A percentile compares a stretch with the other conserved stretches of the same genome.
phyloP scores from a whole-genome alignment of 2,797 vertebrate genomes.

The Adelosebastes latens region DNA sequence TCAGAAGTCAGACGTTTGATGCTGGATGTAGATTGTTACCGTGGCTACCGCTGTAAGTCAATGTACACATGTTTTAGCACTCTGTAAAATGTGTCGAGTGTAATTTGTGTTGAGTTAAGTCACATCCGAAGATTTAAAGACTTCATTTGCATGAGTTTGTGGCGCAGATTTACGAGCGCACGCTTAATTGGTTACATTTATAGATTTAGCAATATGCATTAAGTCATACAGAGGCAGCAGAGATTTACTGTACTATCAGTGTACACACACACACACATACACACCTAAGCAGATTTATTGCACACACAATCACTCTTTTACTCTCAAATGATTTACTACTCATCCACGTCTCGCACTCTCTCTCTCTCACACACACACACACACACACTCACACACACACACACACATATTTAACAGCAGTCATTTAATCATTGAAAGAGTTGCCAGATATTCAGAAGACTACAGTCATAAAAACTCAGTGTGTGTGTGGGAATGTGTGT shows the following conservation, averaged over 20 bases:
- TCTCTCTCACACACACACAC: neutral
- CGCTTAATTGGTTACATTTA: conserved; percentile 62
- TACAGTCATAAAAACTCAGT: conserved; percentile 2
- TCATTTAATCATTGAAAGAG: conserved; percentile 26
- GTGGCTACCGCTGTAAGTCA: neutral
- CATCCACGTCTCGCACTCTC: neutral
- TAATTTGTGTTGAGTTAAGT: conserved; percentile 45
- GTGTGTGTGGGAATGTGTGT: neutral
- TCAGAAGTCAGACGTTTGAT: neutral
- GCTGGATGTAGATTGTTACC: neutral
- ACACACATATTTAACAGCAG: neutral
- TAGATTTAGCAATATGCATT: conserved; percentile 63
- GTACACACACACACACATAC: neutral
- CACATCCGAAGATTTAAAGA: conserved; percentile 40
- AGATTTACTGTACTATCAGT: conserved; percentile 34
- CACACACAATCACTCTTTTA: conserved; percentile 24
- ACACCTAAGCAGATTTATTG: conserved; percentile 35
- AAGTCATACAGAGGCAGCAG: conserved; percentile 32
- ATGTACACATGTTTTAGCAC: conserved; percentile 15
- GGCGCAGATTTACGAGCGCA: conserved; percentile 26
- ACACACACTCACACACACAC: neutral
- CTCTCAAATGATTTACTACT: conserved; percentile 28
- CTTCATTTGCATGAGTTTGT: conserved; percentile 40
- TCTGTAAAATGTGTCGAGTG: conserved; percentile 9
- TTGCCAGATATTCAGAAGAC: conserved; percentile 7